Percentiles rank a stretch among this genome's conserved stretches.
Evolutionary conservation across 2,888 invertebrate genomes (phyloP).

Genomic region (Oithona nana): DNA sequence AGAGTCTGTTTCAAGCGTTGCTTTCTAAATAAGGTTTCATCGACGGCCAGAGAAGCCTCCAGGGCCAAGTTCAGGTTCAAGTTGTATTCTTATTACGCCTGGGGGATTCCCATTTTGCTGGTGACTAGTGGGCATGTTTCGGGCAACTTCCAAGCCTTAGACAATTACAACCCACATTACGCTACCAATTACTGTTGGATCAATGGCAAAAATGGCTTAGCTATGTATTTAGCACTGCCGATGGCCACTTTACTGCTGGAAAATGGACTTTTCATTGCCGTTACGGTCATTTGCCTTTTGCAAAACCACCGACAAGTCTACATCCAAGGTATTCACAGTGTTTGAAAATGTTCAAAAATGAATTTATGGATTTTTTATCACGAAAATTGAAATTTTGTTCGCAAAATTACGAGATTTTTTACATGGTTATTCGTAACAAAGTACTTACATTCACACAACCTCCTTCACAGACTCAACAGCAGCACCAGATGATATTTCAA

Average conservation of each 20-base stretch:
- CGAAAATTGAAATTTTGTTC: too few relatives aligned
- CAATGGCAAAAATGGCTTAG: background rate
- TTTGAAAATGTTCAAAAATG: background rate
- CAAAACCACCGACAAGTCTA: background rate
- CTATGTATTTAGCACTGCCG: background rate
- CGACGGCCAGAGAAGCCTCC: background rate
- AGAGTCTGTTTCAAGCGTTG: background rate
- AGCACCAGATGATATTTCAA: background rate
- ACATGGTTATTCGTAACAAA: too few relatives aligned
- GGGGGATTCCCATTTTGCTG: conserved; percentile 6
- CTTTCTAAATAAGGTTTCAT: background rate
- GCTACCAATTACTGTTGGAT: conserved; percentile 8
- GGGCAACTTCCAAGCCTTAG: background rate
- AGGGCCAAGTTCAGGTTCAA: conserved; percentile 5
- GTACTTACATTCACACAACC: too few relatives aligned
- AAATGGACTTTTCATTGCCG: background rate
- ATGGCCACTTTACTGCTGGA: background rate
- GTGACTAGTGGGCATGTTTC: background rate
- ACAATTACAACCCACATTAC: background rate
- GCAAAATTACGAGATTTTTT: too few relatives aligned
- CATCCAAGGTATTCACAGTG: background rate
- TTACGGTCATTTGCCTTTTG: background rate
- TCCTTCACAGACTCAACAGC: too few relatives aligned
- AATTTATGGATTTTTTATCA: too few relatives aligned
- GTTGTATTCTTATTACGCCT: conserved; percentile 9